Conservation (phyloP, 2,888 invertebrate genomes). For the Exephanes ischioxanthus region DNA sequence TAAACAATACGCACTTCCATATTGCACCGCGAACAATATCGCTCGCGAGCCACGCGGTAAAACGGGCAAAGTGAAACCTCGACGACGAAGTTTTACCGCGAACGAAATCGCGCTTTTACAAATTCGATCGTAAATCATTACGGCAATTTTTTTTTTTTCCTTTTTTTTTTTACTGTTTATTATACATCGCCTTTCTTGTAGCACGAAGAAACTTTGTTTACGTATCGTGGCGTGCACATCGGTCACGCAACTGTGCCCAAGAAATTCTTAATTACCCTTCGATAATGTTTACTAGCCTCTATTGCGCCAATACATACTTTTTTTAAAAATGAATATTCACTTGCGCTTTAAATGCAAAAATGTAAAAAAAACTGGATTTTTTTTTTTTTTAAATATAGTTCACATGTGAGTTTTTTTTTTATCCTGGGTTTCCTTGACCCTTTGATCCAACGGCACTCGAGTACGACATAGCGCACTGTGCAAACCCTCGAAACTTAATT, state of each 20-base stretch:
- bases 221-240: conserved; percentile 51
- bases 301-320: conserved; percentile 11
- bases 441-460: not conserved
- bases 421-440: not conserved
- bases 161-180: not conserved
- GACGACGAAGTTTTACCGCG: conserved; percentile 21
- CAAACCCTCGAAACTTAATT: not conserved
- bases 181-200: conserved; percentile 1
- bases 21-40: not conserved
- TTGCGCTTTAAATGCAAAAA: too few relatives aligned
- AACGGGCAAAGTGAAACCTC: conserved; percentile 43
- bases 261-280: conserved; percentile 58
- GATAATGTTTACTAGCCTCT: conserved; percentile 37
- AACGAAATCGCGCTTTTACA: conserved; percentile 49
- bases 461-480: not conserved
- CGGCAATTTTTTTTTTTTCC: conserved; percentile 29
- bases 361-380: too few relatives aligned
- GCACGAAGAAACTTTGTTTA: conserved; percentile 45
- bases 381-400: too few relatives aligned
- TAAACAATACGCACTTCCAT: conserved; percentile 25
- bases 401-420: not conserved
- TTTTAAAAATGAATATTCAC: not conserved
- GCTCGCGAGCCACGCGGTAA: conserved; percentile 2
- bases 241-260: conserved; percentile 57
- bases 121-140: conserved; percentile 49